Percentiles rank a stretch among this genome's conserved stretches.
Evolutionary conservation across 2,888 invertebrate genomes (phyloP).

Genomic region (Carcina quercana): DNA sequence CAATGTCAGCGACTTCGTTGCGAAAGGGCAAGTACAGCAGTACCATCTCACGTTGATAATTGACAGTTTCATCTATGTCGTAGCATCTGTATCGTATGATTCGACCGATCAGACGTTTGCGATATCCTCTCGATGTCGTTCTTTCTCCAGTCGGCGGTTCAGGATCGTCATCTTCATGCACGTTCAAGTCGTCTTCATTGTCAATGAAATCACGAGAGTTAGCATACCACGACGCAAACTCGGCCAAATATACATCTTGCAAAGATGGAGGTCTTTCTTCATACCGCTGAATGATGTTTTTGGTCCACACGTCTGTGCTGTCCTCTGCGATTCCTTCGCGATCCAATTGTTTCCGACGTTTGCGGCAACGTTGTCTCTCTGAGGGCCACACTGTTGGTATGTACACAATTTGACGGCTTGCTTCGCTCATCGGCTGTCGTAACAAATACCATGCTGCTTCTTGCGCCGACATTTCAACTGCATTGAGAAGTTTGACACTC

Average conservation of each 20-base stretch:
- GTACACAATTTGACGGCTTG: constrained; percentile 27
- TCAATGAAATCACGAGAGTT: constrained; percentile 27
- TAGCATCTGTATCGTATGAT: constrained; percentile 36
- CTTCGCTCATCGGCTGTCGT: constrained; percentile 41
- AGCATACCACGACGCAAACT: constrained; percentile 29
- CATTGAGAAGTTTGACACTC: constrained; percentile 30
- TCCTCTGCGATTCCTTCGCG: constrained; percentile 22
- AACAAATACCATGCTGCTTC: constrained; percentile 55
- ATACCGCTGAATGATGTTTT: constrained; percentile 26
- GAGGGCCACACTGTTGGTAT: constrained; percentile 40
- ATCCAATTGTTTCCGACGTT: constrained; percentile 22
- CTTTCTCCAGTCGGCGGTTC: constrained; percentile 21
- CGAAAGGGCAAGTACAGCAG: constrained; percentile 32
- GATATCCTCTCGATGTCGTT: constrained; percentile 20
- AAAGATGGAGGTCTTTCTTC: constrained; percentile 25
- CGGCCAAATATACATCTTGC: constrained; percentile 21
- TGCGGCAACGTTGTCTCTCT: constrained; percentile 31
- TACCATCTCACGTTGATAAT: constrained; percentile 38
- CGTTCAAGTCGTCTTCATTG: constrained; percentile 28
- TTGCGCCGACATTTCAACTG: constrained; percentile 40
- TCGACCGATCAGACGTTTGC: constrained; percentile 24
- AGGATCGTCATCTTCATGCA: constrained; percentile 25
- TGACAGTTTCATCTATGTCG: constrained; percentile 29
- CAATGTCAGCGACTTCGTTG: constrained; percentile 26
- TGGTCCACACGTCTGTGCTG: constrained; percentile 27